Base-by-base conservation (phyloP, 2,888 invertebrate species). In the Amphipyra berbera region DNA sequence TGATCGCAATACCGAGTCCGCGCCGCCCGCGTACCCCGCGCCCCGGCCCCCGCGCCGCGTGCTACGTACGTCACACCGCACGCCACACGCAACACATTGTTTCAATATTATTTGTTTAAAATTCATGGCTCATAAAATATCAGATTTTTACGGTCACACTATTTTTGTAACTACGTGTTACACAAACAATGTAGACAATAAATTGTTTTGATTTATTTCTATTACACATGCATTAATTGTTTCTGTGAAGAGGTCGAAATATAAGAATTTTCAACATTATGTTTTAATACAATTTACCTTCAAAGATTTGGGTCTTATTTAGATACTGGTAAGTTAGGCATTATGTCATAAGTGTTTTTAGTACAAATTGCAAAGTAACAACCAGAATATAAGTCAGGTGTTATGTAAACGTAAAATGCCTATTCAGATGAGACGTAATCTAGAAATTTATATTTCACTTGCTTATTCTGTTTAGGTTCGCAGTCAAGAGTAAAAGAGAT, bases 1-100 rank as follows among this genome's bases (percentile, higher is more conserved):
- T 95, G 95, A 94, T 95, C 95, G 95, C 95, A 94, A 94, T 95
- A 91, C 89, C 82, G 87, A 81, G 74, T 67, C 78, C 81, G 84
- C 85, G 82, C 77, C 78, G 74, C 74, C 76, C 76, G 73, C 82
- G 68, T 79, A 62, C 76, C 76, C 77, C 79, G 60, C 80, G 45
- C 77, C 66, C 44, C 68, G n/a, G 12, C 10, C 59, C 45, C 72
- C 59, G 48, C 49, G 52, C 81, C 76, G 67, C 82, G 62, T 71
- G 72, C 80, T 49, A 44, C 75, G 79, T 80, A 88, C 90, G 89
- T 89, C 90, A 89, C 83, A 78, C 48, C 75, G 53, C 68, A 55
- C 68, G 55, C 68, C 69, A 66, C 82, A 87, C 84, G 83, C 86
- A 85, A 85, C 79, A 81, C 83, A 87, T 89, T 90, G 87, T 90